A percentile compares a stretch with the other conserved stretches of the same genome.
phyloP scores from a whole-genome alignment of 2,797 vertebrate species.

The Centropyge bicolor region DNA sequence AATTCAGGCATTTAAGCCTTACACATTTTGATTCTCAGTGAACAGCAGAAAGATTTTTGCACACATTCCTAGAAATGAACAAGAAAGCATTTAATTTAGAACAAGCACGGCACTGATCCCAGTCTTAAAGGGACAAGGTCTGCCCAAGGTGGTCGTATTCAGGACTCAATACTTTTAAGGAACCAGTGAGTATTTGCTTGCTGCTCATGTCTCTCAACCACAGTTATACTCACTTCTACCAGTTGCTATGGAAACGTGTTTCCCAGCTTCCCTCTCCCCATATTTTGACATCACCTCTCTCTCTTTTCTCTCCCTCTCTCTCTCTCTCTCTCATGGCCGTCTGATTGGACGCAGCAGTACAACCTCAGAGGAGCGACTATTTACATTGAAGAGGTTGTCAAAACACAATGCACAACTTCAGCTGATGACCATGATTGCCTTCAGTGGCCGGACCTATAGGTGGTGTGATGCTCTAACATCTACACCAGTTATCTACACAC shows the following conservation, averaged over 20 bases:
- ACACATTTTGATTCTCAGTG: slow-evolving; percentile 6
- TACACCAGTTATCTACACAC: slow-evolving; percentile 3
- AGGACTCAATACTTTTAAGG: slow-evolving; percentile 69
- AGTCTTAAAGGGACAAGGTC: slow-evolving; percentile 25
- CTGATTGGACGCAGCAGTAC: slow-evolving; percentile 70
- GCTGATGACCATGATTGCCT: slow-evolving; percentile 47
- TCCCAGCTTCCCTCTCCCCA: slow-evolving; percentile 65
- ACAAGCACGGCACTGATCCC: slow-evolving; percentile 23
- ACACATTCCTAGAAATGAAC: neutral
- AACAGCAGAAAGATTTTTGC: neutral
- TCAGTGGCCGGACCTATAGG: slow-evolving; percentile 7
- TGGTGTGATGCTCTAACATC: slow-evolving; percentile 2
- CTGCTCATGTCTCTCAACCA: slow-evolving; percentile 84
- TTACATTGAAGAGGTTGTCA: slow-evolving; percentile 72
- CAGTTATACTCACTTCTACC: slow-evolving; percentile 82
- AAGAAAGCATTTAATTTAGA: slow-evolving; percentile 20
- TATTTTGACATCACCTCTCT: slow-evolving; percentile 70
- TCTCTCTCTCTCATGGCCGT: slow-evolving; percentile 53
- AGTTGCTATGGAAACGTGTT: slow-evolving; percentile 86
- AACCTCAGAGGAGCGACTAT: slow-evolving; percentile 64
- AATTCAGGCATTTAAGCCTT: neutral
- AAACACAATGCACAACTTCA: slow-evolving; percentile 56
- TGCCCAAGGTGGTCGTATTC: slow-evolving; percentile 52
- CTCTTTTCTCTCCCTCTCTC: slow-evolving; percentile 17
- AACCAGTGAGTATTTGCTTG: slow-evolving; percentile 82